These are phyloP conservation scores for Pangasianodon hypophthalmus DNA, from an alignment of 2,113 vertebrate species.

Conservation along the genomic window DNA sequence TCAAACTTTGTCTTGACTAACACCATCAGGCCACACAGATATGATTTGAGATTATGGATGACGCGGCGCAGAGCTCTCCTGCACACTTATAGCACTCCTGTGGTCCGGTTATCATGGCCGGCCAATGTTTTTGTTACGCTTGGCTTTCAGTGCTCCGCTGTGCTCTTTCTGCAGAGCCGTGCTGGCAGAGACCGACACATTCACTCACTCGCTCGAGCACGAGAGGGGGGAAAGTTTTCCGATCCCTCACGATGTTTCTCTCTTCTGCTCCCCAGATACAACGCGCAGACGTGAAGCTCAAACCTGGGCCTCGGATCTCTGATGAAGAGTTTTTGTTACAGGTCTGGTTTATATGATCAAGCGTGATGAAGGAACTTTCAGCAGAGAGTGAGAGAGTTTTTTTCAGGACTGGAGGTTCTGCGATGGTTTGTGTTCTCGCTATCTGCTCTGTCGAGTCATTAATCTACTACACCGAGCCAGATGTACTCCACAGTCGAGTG, in stretches of 20 bases:
- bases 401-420: not conserved
- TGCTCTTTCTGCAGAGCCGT: constrained; percentile 23
- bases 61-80: not conserved
- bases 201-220: constrained; percentile 18
- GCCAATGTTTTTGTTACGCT: not conserved
- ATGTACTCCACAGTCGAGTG: constrained; percentile 39
- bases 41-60: not conserved
- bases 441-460: constrained; percentile 34
- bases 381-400: not conserved
- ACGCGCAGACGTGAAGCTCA: not conserved
- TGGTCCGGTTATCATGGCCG: not conserved
- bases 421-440: constrained; percentile 50
- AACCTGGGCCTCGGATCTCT: not conserved
- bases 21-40: constrained; percentile 20
- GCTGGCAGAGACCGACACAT: constrained; percentile 63
- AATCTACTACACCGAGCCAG: constrained; percentile 49
- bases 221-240: not conserved
- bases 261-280: not conserved
- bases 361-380: not conserved
- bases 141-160: not conserved
- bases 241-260: not conserved
- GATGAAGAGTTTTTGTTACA: not conserved
- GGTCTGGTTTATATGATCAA: not conserved
- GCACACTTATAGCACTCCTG: not conserved
- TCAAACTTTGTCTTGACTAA: constrained; percentile 10